Evolutionary conservation across 2,113 vertebrate species (phyloP).

Genomic region (Eurystomus gularis): DNA sequence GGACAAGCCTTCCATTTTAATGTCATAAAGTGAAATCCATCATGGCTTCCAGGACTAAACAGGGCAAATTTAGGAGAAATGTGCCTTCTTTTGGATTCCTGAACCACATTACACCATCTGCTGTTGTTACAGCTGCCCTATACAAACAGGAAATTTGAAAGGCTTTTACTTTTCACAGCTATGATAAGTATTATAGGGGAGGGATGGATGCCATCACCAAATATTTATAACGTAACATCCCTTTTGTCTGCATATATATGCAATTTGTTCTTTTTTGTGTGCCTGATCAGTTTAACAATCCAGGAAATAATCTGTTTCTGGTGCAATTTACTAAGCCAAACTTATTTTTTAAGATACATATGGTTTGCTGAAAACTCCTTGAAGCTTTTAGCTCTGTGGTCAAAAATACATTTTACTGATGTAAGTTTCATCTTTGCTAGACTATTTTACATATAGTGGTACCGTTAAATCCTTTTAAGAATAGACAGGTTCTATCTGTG

Average conservation of each 20-base stretch:
- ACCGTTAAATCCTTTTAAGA: background rate
- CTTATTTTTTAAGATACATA: background rate
- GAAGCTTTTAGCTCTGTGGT: background rate
- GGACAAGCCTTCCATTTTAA: background rate
- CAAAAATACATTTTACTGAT: background rate
- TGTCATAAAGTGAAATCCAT: background rate
- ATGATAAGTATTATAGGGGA: background rate
- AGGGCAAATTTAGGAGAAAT: background rate
- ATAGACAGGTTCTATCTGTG: background rate
- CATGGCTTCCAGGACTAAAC: background rate
- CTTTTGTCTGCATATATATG: background rate
- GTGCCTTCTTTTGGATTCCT: background rate
- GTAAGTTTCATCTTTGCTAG: background rate
- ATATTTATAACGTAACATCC: background rate
- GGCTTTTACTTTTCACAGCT: background rate
- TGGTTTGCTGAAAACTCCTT: background rate
- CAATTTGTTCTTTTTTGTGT: background rate
- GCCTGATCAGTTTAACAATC: background rate
- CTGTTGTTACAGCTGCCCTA: conserved; percentile 21
- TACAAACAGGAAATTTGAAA: background rate
- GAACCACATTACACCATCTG: background rate
- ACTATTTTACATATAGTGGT: background rate
- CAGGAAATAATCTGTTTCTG: background rate
- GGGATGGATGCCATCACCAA: background rate
- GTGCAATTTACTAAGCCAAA: background rate